phyloP scores from a whole-genome alignment of 1,140 invertebrate genomes.

The Drosophila arawakana region DNA sequence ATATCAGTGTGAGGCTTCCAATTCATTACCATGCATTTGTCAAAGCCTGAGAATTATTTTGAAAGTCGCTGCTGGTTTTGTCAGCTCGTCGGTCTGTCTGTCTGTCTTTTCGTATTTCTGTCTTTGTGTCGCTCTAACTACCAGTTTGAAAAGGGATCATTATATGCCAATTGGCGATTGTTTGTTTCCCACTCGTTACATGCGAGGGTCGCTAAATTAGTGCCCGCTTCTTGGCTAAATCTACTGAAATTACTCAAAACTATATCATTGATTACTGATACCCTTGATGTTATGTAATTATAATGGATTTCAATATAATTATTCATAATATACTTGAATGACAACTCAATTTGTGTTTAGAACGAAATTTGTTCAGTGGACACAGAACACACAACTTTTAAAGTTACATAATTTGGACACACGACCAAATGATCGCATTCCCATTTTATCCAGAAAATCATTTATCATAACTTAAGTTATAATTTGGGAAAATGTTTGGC shows the following conservation, averaged over 20 bases:
- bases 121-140: conserved; percentile 31
- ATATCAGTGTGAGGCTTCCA: conserved; percentile 65
- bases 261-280: conserved; percentile 11
- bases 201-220: conserved; percentile 34
- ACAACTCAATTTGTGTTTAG: background rate
- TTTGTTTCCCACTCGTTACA: conserved; percentile 69
- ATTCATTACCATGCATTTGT: conserved; percentile 77
- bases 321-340: background rate
- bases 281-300: background rate
- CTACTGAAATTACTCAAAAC: conserved; percentile 43
- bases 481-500: conserved; percentile 27
- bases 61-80: conserved; percentile 75
- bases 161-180: conserved; percentile 82
- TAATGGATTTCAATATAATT: background rate
- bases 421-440: conserved; percentile 4
- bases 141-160: conserved; percentile 71
- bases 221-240: conserved; percentile 41
- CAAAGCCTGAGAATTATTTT: conserved; percentile 77
- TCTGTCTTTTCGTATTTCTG: conserved; percentile 31
- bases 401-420: background rate
- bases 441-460: conserved; percentile 9
- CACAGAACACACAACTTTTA: no score
- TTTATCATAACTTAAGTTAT: conserved; percentile 23
- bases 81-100: conserved; percentile 38
- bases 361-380: no score